Conservation (phyloP, 92 coral and sea anemone species). For the Palythoa grandiflora region DNA sequence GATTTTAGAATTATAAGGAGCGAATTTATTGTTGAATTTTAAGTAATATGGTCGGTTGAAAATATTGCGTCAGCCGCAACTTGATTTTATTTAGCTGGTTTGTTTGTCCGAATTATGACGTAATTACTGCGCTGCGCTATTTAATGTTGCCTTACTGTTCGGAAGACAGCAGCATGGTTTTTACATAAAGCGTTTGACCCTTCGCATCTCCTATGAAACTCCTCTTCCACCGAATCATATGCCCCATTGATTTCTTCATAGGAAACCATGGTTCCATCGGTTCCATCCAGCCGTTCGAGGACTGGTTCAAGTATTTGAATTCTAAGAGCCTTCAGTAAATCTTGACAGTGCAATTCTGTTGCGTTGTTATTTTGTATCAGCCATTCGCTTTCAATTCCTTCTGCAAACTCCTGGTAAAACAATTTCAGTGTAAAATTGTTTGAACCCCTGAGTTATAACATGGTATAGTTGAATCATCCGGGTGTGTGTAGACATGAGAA, state of each 20-base stretch:
- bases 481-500: too few species aligned
- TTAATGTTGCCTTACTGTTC: not conserved
- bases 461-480: too few species aligned
- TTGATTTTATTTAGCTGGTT: too few species aligned
- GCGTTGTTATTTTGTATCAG: slow-evolving; percentile 22
- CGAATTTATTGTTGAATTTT: too few species aligned
- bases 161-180: slow-evolving; percentile 37
- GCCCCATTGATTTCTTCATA: slow-evolving; percentile 31
- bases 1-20: too few species aligned
- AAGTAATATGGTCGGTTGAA: too few species aligned
- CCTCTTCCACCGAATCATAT: slow-evolving; percentile 8
- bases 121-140: too few species aligned
- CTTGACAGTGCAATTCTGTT: slow-evolving; percentile 28
- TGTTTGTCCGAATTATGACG: too few species aligned
- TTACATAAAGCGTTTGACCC: slow-evolving; percentile 24
- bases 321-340: slow-evolving; percentile 31
- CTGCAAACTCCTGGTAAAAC: not conserved
- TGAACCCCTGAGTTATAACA: too few species aligned
- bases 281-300: slow-evolving; percentile 34
- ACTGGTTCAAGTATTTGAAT: slow-evolving; percentile 49
- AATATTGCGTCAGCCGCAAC: too few species aligned
- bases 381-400: slow-evolving; percentile 35
- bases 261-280: slow-evolving; percentile 25
- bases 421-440: not conserved
- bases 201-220: not conserved